phyloP scores from a whole-genome alignment of 92 coral and sea anemone species.

The Palythoa grandis region DNA sequence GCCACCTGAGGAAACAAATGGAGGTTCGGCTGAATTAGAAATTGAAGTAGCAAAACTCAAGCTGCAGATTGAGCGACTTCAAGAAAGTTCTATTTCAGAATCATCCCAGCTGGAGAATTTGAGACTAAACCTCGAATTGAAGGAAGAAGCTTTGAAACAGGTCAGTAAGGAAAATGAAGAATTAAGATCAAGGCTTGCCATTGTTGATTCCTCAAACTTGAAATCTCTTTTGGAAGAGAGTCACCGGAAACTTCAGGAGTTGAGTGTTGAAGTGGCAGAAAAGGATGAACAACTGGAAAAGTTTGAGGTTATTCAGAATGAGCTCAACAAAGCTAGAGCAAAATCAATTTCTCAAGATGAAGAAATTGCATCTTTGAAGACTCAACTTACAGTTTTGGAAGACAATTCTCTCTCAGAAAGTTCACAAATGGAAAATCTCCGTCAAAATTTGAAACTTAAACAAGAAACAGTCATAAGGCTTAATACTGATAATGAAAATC shows the following conservation, averaged over 20 bases:
- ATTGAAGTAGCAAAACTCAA: constrained; percentile 67
- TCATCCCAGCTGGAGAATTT: constrained; percentile 78
- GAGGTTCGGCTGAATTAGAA: constrained; percentile 72
- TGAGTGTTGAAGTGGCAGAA: constrained; percentile 53
- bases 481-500: constrained; percentile 82
- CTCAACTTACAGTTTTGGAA: constrained; percentile 71
- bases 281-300: constrained; percentile 70
- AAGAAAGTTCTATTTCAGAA: constrained; percentile 69
- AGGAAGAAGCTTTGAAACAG: constrained; percentile 75
- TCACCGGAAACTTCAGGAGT: constrained; percentile 72
- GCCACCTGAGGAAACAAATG: constrained; percentile 75
- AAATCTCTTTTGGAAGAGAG: constrained; percentile 83
- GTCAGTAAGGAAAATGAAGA: constrained; percentile 79
- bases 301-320: constrained; percentile 70
- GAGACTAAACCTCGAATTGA: constrained; percentile 67
- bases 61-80: constrained; percentile 57
- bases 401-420: constrained; percentile 86
- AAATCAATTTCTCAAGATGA: constrained; percentile 68
- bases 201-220: constrained; percentile 73
- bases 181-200: constrained; percentile 61
- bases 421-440: constrained; percentile 81
- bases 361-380: constrained; percentile 63
- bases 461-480: constrained; percentile 81
- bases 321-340: constrained; percentile 74
- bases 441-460: constrained; percentile 83